phyloP scores from a whole-genome alignment of 2,113 vertebrate genomes.

The Macquaria ambigua region DNA sequence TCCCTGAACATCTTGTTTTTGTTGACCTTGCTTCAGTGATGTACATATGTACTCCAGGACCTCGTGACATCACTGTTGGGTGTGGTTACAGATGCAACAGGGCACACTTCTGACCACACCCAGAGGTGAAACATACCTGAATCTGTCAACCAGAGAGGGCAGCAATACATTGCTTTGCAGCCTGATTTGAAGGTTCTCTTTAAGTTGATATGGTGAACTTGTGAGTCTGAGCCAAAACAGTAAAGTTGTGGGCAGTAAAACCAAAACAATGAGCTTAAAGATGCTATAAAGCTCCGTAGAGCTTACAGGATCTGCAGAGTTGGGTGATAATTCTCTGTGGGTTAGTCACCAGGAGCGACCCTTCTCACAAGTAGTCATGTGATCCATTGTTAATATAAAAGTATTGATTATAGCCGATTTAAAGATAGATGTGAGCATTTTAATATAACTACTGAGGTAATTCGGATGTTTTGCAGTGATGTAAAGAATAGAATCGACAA shows the following conservation, averaged over 20 bases:
- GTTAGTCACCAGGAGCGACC: neutral
- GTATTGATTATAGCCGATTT: neutral
- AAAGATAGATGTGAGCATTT: neutral
- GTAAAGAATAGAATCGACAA: conserved; percentile 21
- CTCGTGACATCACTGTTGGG: neutral
- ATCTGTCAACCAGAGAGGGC: too few species aligned
- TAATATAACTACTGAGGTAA: neutral
- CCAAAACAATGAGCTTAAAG: neutral
- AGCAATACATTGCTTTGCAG: too few species aligned
- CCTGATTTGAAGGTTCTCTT: too few species aligned
- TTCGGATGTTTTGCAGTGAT: conserved; percentile 7
- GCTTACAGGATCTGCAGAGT: neutral
- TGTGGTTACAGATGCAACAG: neutral
- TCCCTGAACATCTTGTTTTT: neutral
- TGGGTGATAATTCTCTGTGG: neutral
- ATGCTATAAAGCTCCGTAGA: neutral
- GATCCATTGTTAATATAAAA: neutral
- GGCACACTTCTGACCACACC: neutral
- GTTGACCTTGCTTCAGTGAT: neutral
- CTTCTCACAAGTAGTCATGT: neutral
- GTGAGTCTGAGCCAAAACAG: neutral
- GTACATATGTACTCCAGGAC: neutral
- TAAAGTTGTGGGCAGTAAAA: neutral
- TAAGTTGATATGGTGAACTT: neutral
- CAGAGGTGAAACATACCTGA: too few species aligned